Percentiles rank a stretch among this genome's conserved stretches.
phyloP scores from a whole-genome alignment of 2,888 invertebrate species.

The Neuroscelio doddi region DNA sequence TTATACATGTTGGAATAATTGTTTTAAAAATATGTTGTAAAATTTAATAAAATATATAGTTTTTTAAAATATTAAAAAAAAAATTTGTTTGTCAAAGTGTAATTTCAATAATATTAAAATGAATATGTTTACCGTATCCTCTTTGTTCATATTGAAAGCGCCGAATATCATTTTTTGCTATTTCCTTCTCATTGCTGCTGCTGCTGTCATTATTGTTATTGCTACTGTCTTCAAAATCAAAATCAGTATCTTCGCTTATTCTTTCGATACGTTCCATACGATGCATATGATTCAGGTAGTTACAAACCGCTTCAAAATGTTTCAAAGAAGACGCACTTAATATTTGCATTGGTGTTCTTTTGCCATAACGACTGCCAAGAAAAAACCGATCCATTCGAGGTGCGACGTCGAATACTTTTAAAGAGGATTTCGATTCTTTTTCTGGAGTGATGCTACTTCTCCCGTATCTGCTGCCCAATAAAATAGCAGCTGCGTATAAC shows the following conservation, averaged over 20 bases:
- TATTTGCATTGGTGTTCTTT: conserved; percentile 50
- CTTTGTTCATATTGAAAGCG: no score
- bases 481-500: conserved; percentile 38
- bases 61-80: no score
- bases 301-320: conserved; percentile 49
- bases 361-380: conserved; percentile 67
- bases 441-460: conserved; percentile 43
- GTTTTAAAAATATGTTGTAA: no score
- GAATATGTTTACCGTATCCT: no score
- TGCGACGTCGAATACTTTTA: conserved; percentile 50
- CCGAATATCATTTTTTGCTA: no score
- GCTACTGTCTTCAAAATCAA: conserved; percentile 16
- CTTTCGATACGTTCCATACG: conserved; percentile 16
- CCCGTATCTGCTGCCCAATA: conserved; percentile 60
- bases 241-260: conserved; percentile 24
- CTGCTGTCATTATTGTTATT: conserved; percentile 18
- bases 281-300: conserved; percentile 49
- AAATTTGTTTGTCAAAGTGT: no score
- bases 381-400: conserved; percentile 66
- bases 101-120: no score
- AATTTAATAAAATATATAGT: no score
- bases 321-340: conserved; percentile 20
- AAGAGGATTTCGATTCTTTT: conserved; percentile 26
- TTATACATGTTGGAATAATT: no score
- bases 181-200: conserved; percentile 17